phyloP scores from a whole-genome alignment of 2,888 invertebrate genomes.

The Polyommatus icarus region DNA sequence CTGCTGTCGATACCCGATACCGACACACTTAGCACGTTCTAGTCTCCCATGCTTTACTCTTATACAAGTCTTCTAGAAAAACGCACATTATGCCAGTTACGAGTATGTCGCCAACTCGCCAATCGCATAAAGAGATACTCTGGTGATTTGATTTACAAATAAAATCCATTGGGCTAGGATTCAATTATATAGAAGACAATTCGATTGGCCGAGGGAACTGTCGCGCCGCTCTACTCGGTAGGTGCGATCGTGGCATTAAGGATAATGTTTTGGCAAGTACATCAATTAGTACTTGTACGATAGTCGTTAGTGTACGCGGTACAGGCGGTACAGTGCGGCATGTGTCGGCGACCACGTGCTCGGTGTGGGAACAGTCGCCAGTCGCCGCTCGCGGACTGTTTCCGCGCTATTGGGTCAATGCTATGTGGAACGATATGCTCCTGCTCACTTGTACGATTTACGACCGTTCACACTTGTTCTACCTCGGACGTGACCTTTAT shows the following conservation, averaged over 20 bases:
- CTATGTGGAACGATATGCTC: not conserved
- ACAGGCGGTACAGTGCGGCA: not conserved
- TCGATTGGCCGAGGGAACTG: too few relatives aligned
- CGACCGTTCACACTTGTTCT: not conserved
- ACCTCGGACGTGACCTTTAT: not conserved
- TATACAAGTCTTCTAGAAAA: not conserved
- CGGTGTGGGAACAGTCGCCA: not conserved
- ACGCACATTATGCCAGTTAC: too few relatives aligned
- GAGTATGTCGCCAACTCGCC: too few relatives aligned
- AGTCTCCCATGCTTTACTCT: not conserved
- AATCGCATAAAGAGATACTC: too few relatives aligned
- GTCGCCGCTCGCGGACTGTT: not conserved
- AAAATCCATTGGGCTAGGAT: too few relatives aligned
- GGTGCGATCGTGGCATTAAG: too few relatives aligned
- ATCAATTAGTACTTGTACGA: not conserved
- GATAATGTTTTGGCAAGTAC: not conserved
- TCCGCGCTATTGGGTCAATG: slow-evolving; percentile 22
- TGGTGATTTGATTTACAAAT: too few relatives aligned
- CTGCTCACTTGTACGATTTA: not conserved
- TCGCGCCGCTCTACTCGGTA: too few relatives aligned
- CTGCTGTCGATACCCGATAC: slow-evolving; percentile 14
- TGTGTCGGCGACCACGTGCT: slow-evolving; percentile 9
- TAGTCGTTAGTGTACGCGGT: not conserved
- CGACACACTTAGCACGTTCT: not conserved
- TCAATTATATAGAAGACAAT: too few relatives aligned